Evolutionary conservation across 2,888 invertebrate genomes (phyloP).

Genomic region (Aelia acuminata): DNA sequence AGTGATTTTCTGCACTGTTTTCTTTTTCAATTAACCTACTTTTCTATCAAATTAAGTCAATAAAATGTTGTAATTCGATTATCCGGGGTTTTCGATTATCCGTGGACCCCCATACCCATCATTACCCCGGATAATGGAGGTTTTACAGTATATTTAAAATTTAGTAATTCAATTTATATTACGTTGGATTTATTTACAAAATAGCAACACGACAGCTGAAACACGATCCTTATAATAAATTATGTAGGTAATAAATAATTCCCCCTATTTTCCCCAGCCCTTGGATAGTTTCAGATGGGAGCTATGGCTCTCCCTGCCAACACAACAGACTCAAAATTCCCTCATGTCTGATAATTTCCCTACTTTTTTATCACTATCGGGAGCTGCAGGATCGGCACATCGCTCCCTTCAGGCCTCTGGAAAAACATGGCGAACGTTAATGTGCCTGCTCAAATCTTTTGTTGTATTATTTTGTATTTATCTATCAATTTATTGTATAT

Average conservation of each 20-base stretch:
- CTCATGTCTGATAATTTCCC: conserved; percentile 52
- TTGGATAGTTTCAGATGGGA: conserved; percentile 40
- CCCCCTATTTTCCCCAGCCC: not conserved
- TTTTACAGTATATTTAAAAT: too few species aligned
- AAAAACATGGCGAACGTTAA: conserved; percentile 54
- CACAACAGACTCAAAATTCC: conserved; percentile 59
- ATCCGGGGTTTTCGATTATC: too few species aligned
- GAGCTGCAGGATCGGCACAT: conserved; percentile 35
- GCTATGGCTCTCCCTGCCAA: conserved; percentile 56
- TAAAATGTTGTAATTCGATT: too few species aligned
- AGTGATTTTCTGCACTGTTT: too few species aligned
- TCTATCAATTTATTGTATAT: not conserved
- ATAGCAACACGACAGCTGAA: not conserved
- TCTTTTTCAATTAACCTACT: too few species aligned
- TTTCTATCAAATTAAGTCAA: too few species aligned
- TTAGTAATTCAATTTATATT: too few species aligned
- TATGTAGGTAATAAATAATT: not conserved
- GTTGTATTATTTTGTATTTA: not conserved
- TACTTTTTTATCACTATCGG: conserved; percentile 54
- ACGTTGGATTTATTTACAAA: too few species aligned
- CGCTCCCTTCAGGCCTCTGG: conserved; percentile 54
- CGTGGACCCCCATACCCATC: too few species aligned
- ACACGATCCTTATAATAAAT: not conserved
- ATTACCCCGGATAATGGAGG: too few species aligned
- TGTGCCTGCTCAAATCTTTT: conserved; percentile 42